Conservation (phyloP, 2,888 invertebrate species). For the Hyalella azteca region DNA sequence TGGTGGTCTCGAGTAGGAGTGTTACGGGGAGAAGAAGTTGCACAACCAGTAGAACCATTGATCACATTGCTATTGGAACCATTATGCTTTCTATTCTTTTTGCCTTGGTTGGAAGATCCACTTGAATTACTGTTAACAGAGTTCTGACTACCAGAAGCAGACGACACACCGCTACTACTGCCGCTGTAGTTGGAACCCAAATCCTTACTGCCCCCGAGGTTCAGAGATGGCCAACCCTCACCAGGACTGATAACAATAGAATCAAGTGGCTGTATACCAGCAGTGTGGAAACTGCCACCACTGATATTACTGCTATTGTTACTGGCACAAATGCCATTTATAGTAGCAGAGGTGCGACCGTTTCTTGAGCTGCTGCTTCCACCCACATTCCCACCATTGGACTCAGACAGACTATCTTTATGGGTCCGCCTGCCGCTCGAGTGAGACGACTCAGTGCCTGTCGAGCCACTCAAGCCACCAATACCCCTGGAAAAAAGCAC, state of each 20-base stretch:
- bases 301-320: neutral
- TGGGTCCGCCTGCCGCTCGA: constrained; percentile 23
- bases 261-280: constrained; percentile 29
- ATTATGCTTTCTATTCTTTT: constrained; percentile 23
- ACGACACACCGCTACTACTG: constrained; percentile 20
- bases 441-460: neutral
- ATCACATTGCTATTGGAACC: constrained; percentile 7
- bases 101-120: neutral
- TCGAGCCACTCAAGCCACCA: neutral
- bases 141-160: neutral
- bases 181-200: constrained; percentile 7
- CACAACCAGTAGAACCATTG: constrained; percentile 41
- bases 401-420: neutral
- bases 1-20: constrained; percentile 54
- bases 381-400: neutral
- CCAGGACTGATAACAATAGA: constrained; percentile 33
- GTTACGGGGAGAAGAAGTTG: constrained; percentile 47
- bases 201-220: constrained; percentile 29
- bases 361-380: neutral
- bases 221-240: constrained; percentile 40
- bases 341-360: neutral
- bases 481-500: too few relatives aligned
- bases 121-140: neutral
- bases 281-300: neutral
- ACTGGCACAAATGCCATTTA: neutral